Base-by-base conservation (phyloP, 1,140 invertebrate species). In the Drusus annulatus region DNA sequence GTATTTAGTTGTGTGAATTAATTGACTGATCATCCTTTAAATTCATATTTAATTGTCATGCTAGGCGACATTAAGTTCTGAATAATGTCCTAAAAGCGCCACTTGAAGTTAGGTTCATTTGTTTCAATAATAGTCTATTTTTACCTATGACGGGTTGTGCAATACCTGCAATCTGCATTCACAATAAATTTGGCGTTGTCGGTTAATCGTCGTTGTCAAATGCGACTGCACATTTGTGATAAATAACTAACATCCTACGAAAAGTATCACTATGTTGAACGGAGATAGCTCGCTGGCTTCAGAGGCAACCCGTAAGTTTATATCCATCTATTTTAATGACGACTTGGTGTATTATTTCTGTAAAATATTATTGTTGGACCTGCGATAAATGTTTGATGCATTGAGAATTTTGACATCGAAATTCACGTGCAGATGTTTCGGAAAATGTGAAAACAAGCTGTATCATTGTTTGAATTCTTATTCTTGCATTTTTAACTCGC, bases 201-300 rank as follows among this genome's bases (percentile, higher is more conserved):
- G 51, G 76, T 51, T 50, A 63, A 50, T 51, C 60, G 75, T 77
- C 60, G 75, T 77, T 68, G 76, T 69, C 76, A 78, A 58, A 79
- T 79, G 78, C 68, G 78, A 79, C 79, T 68, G 63, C 74, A 80
- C 65, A 75, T 80, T 78, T 68, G 73, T 76, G 54, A 60, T 76
- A 68, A 80, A 76, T 80, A 80, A 80, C 65, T 17, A 76, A 68
- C 73, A 80, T 76, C 73, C 50, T 65, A 28, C 16, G 16, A 62
- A 68, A 51, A 65, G 56, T 68, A 45, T 63, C 80, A 31, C 16
- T 60, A 78, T 83, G 78, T 63, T 79, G 68, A 83, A 83, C 81
- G 81, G 81, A 60, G 81, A 83, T 79, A 83, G 81, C 79, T 83
- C 81, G 23, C 81, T 79, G 68, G 79, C 81, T 28, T 80, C 79